Evolutionary conservation across 2,888 invertebrate genomes (phyloP).

Genomic region (Euplexia lucipara): DNA sequence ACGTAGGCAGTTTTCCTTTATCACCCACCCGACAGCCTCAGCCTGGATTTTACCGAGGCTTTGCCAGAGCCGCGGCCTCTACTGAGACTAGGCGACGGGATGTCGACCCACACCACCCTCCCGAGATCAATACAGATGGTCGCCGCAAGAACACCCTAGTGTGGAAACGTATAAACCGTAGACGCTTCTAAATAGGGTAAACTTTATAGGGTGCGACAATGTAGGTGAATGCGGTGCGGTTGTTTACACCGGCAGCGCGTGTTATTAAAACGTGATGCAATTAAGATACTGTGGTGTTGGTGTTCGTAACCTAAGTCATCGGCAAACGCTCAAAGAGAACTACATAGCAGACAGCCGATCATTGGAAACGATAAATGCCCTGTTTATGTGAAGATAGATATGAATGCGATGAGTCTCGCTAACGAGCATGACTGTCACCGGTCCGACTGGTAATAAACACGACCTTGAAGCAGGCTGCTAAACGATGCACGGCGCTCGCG

Average conservation of each 20-base stretch:
- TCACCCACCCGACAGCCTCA: constrained; percentile 88
- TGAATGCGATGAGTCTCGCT: constrained; percentile 72
- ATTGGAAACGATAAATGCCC: constrained; percentile 51
- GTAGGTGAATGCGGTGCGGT: constrained; percentile 39
- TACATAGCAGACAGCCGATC: constrained; percentile 26
- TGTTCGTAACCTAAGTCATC: constrained; percentile 38
- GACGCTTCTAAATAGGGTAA: constrained; percentile 69
- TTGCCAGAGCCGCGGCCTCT: constrained; percentile 82
- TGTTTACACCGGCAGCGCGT: constrained; percentile 26
- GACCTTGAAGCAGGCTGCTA: constrained; percentile 82
- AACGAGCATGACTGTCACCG: constrained; percentile 80
- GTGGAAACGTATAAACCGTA: constrained; percentile 74
- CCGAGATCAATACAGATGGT: constrained; percentile 90
- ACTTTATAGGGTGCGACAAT: constrained; percentile 67
- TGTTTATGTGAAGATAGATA: constrained; percentile 58
- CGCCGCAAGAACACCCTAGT: constrained; percentile 84
- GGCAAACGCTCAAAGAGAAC: constrained; percentile 28
- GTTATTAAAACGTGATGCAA: constrained; percentile 41
- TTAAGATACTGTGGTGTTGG: constrained; percentile 28
- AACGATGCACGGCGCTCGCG: constrained; percentile 72
- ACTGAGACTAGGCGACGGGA: constrained; percentile 86
- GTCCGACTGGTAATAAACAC: constrained; percentile 84
- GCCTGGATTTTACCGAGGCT: constrained; percentile 87
- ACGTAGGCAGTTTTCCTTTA: constrained; percentile 90
- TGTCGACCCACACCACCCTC: constrained; percentile 88